Conservation (phyloP, 2,888 invertebrate genomes). For the Lucinisca nassula region DNA sequence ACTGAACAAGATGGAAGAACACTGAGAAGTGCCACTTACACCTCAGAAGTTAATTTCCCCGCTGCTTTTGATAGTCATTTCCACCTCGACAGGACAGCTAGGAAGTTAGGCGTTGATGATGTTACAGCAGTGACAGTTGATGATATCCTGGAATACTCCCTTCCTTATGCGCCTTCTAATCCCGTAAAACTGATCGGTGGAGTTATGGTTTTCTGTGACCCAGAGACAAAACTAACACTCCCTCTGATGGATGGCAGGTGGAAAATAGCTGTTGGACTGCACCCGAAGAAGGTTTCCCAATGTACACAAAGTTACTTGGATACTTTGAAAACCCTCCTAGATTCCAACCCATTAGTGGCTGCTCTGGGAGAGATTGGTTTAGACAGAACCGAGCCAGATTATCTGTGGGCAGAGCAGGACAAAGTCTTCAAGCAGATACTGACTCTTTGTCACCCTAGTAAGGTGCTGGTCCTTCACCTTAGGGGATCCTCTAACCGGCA, state of each 20-base stretch:
- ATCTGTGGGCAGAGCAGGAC: conserved; percentile 2
- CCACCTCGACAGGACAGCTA: conserved; percentile 16
- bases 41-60: too few species aligned
- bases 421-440: neutral
- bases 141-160: neutral
- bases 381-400: neutral
- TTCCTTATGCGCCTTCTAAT: neutral
- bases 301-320: neutral
- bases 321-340: neutral
- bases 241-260: neutral
- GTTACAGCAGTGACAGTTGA: neutral
- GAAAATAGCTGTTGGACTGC: conserved; percentile 10
- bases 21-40: too few species aligned
- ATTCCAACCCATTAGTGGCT: neutral
- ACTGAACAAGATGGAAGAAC: too few species aligned
- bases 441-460: neutral
- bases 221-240: neutral
- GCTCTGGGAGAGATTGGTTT: conserved; percentile 9
- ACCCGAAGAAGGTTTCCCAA: neutral
- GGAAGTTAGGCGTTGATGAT: neutral
- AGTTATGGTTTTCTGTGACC: conserved; percentile 1
- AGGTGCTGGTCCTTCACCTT: conserved; percentile 12
- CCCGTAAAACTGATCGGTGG: neutral
- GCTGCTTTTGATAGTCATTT: conserved; percentile 35
- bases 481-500: neutral